phyloP scores from a whole-genome alignment of 2,797 vertebrate genomes.

The Rousettus madagascariensis region DNA sequence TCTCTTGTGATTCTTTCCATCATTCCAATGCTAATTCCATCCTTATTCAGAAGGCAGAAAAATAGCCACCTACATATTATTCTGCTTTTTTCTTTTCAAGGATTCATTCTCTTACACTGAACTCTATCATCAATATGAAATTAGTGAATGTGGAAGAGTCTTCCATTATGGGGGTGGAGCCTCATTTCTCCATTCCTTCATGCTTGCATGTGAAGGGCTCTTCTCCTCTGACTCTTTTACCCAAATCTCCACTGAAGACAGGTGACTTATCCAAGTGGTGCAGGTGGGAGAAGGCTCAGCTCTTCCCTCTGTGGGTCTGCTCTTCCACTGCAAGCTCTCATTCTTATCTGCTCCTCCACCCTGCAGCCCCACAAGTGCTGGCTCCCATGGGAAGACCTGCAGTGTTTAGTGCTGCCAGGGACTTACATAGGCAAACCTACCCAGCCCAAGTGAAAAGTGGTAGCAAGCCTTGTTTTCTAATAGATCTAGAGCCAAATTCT shows the following conservation, averaged over 20 bases:
- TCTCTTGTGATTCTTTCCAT: not conserved
- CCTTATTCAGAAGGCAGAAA: not conserved
- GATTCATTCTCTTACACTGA: not conserved
- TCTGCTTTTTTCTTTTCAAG: not conserved
- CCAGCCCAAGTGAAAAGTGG: not conserved
- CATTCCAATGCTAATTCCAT: not conserved
- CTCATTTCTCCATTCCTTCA: not conserved
- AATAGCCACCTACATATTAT: not conserved
- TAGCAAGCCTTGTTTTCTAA: not conserved
- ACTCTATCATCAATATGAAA: not conserved
- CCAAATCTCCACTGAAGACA: not conserved
- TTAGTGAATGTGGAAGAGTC: not conserved
- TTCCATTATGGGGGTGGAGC: not conserved
- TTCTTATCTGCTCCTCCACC: not conserved
- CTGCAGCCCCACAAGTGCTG: not conserved
- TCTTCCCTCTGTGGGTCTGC: not conserved
- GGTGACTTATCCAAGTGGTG: not conserved
- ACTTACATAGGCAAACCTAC: not conserved
- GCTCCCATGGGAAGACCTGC: not conserved
- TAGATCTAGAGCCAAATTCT: not conserved
- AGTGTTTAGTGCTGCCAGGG: not conserved
- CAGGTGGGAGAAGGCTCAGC: fast-evolving
- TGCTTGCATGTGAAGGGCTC: fast-evolving
- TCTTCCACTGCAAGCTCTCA: not conserved
- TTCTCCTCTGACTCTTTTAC: not conserved